phyloP scores from a whole-genome alignment of 2,797 vertebrate species.

The Microcaecilia unicolor region DNA sequence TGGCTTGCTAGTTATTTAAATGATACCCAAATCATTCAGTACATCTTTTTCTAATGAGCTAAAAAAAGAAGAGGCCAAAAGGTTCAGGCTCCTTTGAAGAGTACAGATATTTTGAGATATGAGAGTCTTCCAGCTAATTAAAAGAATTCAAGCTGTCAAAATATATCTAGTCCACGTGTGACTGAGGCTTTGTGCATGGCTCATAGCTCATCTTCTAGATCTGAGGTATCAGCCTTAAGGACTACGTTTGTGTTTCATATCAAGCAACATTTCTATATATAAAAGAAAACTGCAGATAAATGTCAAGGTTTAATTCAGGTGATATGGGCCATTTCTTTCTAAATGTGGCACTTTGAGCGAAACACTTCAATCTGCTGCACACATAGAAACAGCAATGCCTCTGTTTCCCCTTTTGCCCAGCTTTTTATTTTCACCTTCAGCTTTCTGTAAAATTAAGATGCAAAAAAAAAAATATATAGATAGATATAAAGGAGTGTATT shows the following conservation, averaged over 20 bases:
- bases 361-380: conserved; percentile 13
- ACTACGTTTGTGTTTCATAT: background rate
- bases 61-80: background rate
- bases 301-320: conserved; percentile 1
- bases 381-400: conserved; percentile 5
- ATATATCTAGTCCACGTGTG: conserved; percentile 1
- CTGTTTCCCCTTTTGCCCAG: background rate
- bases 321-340: conserved; percentile 24
- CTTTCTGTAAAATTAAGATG: too few species aligned
- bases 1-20: too few species aligned
- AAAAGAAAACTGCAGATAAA: conserved; percentile 11
- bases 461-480: too few species aligned
- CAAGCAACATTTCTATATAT: conserved; percentile 10
- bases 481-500: too few species aligned
- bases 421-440: conserved; percentile 3
- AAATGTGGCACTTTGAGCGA: conserved; percentile 8
- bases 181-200: background rate
- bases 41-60: background rate
- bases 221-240: conserved; percentile 7
- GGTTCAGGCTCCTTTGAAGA: background rate
- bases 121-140: conserved; percentile 1
- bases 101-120: background rate
- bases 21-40: too few species aligned
- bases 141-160: background rate
- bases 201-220: background rate